phyloP scores from a whole-genome alignment of 1,140 invertebrate genomes.

The Polyergus mexicanus region DNA sequence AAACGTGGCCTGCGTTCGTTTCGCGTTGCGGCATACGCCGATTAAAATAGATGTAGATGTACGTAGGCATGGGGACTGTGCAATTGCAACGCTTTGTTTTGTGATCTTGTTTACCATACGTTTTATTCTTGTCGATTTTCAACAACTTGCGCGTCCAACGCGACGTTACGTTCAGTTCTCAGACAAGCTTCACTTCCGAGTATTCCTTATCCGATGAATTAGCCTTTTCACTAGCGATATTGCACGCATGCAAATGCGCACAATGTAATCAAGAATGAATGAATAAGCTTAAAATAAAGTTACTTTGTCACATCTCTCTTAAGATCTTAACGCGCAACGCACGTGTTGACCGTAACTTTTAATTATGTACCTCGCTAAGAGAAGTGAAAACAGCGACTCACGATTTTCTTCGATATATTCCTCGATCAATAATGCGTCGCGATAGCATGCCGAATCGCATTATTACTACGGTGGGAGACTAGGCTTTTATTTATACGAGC shows the following conservation, averaged over 20 bases:
- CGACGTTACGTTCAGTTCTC: neutral
- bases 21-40: slow-evolving; percentile 23
- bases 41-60: slow-evolving; percentile 47
- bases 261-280: slow-evolving; percentile 46
- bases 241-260: slow-evolving; percentile 31
- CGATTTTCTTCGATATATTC: slow-evolving; percentile 9
- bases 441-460: neutral
- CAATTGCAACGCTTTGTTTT: slow-evolving; percentile 29
- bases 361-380: slow-evolving; percentile 29
- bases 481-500: neutral
- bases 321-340: neutral
- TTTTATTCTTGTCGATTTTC: slow-evolving; percentile 44
- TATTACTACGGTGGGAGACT: neutral
- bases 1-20: slow-evolving; percentile 11
- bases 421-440: neutral
- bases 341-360: slow-evolving; percentile 18
- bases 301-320: slow-evolving; percentile 28
- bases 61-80: slow-evolving; percentile 11
- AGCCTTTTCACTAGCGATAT: slow-evolving; percentile 35
- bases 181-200: slow-evolving; percentile 38
- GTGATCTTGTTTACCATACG: slow-evolving; percentile 38
- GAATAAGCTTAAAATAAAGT: slow-evolving; percentile 43
- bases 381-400: slow-evolving; percentile 18
- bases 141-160: neutral
- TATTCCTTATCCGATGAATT: slow-evolving; percentile 52